phyloP scores from a whole-genome alignment of 2,797 vertebrate species.

The Rhabdophis nuchalis region DNA sequence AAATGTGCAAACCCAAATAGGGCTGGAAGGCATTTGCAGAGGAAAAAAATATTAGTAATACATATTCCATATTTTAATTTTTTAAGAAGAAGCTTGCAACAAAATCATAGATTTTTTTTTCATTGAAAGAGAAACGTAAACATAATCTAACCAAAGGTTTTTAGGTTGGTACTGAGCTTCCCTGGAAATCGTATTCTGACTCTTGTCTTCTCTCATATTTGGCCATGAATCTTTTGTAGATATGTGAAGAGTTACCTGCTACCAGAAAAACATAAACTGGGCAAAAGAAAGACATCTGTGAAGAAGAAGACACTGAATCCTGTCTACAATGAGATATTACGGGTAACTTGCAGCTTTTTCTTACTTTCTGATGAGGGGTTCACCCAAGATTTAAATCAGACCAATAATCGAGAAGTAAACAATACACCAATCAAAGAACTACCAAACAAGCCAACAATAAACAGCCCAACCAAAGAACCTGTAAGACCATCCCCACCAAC shows the following conservation, averaged over 20 bases:
- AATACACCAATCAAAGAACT: not conserved
- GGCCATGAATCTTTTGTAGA: slow-evolving; percentile 66
- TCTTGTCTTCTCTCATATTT: slow-evolving; percentile 41
- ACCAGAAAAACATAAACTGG: slow-evolving; percentile 87
- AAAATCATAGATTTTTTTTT: not conserved
- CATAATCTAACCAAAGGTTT: not conserved
- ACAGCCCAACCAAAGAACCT: not conserved
- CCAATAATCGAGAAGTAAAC: not conserved
- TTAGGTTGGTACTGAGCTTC: not conserved
- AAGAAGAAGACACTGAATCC: slow-evolving; percentile 94
- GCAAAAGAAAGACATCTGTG: slow-evolving; percentile 92
- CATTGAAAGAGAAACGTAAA: not conserved
- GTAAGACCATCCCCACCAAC: not conserved
- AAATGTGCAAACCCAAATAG: not conserved
- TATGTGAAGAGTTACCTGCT: slow-evolving; percentile 94
- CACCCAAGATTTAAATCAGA: not conserved
- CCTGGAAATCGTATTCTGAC: not conserved
- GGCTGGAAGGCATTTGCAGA: not conserved
- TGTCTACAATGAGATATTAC: slow-evolving; percentile 90
- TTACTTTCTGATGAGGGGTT: not conserved
- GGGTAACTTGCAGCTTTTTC: slow-evolving; percentile 73
- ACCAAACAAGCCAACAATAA: not conserved
- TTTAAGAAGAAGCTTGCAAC: not conserved
- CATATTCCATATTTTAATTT: not conserved
- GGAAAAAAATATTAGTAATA: not conserved